These are phyloP conservation scores for Eugnorisma glareosa DNA, from an alignment of 2,888 invertebrate species.

Conservation along the genomic window DNA sequence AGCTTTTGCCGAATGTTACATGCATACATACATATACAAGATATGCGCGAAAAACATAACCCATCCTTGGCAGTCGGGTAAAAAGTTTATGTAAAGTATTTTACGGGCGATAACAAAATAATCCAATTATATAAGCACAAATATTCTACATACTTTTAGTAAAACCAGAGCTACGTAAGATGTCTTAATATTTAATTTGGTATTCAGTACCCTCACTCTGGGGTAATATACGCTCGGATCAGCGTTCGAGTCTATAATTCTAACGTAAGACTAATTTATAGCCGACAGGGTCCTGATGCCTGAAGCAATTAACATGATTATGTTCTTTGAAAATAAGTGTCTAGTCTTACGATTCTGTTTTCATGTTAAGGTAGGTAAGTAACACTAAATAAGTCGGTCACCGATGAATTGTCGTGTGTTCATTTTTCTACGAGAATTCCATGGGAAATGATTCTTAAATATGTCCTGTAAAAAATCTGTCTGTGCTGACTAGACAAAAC, in stretches of 20 bases:
- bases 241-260: constrained; percentile 51
- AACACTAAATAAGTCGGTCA: neutral
- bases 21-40: no score
- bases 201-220: constrained; percentile 32
- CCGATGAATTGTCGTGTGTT: neutral
- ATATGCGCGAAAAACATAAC: no score
- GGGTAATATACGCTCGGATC: constrained; percentile 34
- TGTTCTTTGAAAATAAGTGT: constrained; percentile 51
- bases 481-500: neutral
- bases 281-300: constrained; percentile 20
- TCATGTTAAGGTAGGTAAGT: neutral
- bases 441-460: neutral
- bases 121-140: neutral
- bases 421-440: neutral
- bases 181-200: constrained; percentile 43
- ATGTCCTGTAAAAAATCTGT: neutral
- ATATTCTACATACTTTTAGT: neutral
- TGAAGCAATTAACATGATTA: constrained; percentile 46
- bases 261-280: constrained; percentile 58
- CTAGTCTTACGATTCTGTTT: constrained; percentile 3
- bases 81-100: neutral
- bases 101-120: neutral
- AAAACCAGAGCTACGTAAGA: constrained; percentile 4
- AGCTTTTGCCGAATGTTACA: no score
- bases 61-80: no score